A percentile compares a stretch with the other conserved stretches of the same genome.
Conservation (phyloP, 2,113 vertebrate species). For the Picathartes gymnocephalus region DNA sequence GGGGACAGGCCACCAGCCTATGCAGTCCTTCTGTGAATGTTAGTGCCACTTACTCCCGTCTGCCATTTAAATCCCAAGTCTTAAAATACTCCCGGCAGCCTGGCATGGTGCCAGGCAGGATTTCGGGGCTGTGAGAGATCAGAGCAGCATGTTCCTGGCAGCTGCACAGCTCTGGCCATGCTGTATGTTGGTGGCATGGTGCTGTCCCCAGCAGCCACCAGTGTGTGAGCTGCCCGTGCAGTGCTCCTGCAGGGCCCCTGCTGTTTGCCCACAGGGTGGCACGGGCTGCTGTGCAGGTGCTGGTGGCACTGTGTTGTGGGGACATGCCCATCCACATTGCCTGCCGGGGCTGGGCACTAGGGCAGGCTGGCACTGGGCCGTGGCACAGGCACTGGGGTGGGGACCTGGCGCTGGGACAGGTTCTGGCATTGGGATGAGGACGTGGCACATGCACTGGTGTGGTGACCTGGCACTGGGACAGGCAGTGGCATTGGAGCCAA, state of each 20-base stretch:
- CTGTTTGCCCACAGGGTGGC: not conserved
- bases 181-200: accelerated
- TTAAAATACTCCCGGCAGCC: constrained; percentile 9
- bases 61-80: not conserved
- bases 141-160: not conserved
- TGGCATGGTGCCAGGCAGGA: not conserved
- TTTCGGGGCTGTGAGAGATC: not conserved
- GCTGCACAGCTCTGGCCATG: not conserved
- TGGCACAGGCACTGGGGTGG: not conserved
- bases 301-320: not conserved
- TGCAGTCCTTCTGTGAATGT: not conserved
- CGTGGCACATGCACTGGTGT: not conserved
- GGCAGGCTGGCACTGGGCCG: not conserved
- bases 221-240: accelerated
- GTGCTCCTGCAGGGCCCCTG: accelerated
- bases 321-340: accelerated
- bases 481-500: not conserved
- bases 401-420: not conserved
- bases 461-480: not conserved
- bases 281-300: accelerated
- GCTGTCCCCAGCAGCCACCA: not conserved
- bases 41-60: accelerated
- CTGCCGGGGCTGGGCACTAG: not conserved
- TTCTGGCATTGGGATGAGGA: not conserved
- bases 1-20: not conserved